Conservation (phyloP, 2,888 invertebrate species). For the Parnassius mnemosyne region DNA sequence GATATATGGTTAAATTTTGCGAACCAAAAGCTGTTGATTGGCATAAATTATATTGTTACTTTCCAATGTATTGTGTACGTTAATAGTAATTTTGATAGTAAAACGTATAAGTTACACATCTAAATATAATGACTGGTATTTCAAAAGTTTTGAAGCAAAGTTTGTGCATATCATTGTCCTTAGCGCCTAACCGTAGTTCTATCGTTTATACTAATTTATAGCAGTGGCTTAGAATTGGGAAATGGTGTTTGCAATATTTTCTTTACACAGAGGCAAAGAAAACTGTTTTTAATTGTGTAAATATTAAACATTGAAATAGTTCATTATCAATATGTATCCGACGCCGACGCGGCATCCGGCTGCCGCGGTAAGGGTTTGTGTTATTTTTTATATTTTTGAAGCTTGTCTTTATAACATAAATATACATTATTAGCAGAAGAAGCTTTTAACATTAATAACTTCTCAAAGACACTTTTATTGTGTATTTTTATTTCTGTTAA, state of each 20-base stretch:
- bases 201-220: slow-evolving; percentile 66
- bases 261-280: slow-evolving; percentile 57
- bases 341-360: slow-evolving; percentile 88
- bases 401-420: slow-evolving; percentile 20
- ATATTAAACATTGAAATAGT: slow-evolving; percentile 33
- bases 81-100: slow-evolving; percentile 24
- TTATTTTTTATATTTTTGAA: slow-evolving; percentile 41
- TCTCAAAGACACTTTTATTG: slow-evolving; percentile 37
- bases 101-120: slow-evolving; percentile 48
- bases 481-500: slow-evolving; percentile 54
- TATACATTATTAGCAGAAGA: not conserved
- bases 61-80: slow-evolving; percentile 21
- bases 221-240: slow-evolving; percentile 58
- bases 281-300: slow-evolving; percentile 61
- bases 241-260: slow-evolving; percentile 62
- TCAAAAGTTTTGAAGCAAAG: slow-evolving; percentile 71
- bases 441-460: slow-evolving; percentile 20
- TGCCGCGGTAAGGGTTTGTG: slow-evolving; percentile 85
- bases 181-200: slow-evolving; percentile 63
- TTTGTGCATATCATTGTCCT: slow-evolving; percentile 78
- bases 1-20: slow-evolving; percentile 67
- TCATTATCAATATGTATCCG: slow-evolving; percentile 83
- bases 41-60: slow-evolving; percentile 23
- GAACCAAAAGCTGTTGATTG: slow-evolving; percentile 53
- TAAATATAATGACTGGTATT: slow-evolving; percentile 69